Evolutionary conservation across 2,888 invertebrate genomes (phyloP), one percentile per base, ranked within the genome.

Genomic region (Diarsia brunnea): DNA sequence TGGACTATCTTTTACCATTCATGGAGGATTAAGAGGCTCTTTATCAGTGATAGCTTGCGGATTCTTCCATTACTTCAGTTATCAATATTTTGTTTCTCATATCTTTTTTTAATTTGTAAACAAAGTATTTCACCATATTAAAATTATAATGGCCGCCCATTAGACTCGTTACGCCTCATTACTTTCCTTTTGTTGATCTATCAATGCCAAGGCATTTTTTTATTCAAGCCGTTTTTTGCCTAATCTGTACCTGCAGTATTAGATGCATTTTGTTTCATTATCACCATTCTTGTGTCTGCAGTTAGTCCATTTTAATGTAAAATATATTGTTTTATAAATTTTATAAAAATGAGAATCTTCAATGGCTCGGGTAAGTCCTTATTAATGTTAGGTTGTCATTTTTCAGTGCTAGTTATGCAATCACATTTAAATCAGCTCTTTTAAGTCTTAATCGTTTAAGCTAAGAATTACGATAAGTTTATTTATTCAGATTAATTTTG

Each of bases 291-390:
- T 27, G 58, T 73, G 31, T 38, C 16, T 14, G 31, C 43, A 69
- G 63, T 14, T 65, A 75, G 69, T 63, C 43, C 14, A 43, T 16
- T 63, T 43, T 0, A 63, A 75, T 76, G 82, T 68, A 1, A 60
- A 49, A 2, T 3, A 60, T 65, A 31, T 68, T 58, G n/a, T 64
- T 45, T 51, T 49, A 65, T n/a, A n/a, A n/a, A n/a, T n/a, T 73
- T 79, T 5, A 14, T 58, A 49, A 87, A 73, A 74, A 92, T 92
- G 92, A 91, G 79, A 84, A 69, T 90, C 5, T 82, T 83, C 63
- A 82, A 87, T 66, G 80, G 49, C 60, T 51, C 80, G 49, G 81
- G 92, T 92, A 85, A 90, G 89, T 69, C 1, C 68, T 5, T 12
- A 5, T 19, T 53, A 16, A 4, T 60, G 55, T 65, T 16, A 7